Evolutionary conservation across 2,888 invertebrate genomes (phyloP), one percentile per base, ranked within the genome.

Genomic region (Mesorhabditis spiculigera): DNA sequence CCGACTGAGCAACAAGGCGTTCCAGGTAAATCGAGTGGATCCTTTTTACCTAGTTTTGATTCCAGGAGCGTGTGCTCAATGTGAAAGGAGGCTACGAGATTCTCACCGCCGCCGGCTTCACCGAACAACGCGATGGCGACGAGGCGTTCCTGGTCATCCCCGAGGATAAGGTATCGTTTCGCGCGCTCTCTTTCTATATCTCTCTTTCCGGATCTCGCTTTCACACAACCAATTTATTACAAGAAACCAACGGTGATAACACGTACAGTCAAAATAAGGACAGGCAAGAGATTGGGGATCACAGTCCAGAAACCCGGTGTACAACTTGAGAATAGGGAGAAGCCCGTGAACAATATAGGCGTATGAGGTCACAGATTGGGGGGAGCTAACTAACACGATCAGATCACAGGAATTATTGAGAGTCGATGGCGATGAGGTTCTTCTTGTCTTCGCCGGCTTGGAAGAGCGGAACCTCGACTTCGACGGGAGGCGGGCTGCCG

Each of bases 1-100:
- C 69, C 89, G 94, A 77, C 90, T 92, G 89, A 90, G 90, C 4
- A 96, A 95, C 87, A 91, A 91, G 89, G 88, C 88, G 44, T 94
- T 93, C 84, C 89, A 90, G 81, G 81, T 81, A 68, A 61, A 43
- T 63, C 41, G 5, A 28, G 41, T 10, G 43, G 13, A 69, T 8
- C 4, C 5, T 43, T 10, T 68, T 64, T 41, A 64, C n/a, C 64
- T 43, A 13, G 13, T 68, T 4, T 16, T 42, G 13, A 50, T 69
- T 69, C 45, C 43, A 80, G 77, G 81, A 78, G 5, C 76, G 74
- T 6, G 73, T 81, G 8, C 45, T 61, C 4, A 44, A 74, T 1
- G 72, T 68, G 42, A 74, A 69, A 8, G 82, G 82, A 5, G 81
- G 71, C 13, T 41, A 65, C 5, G 73, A 74, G 16, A 79, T 82